Percentiles rank a stretch among this genome's conserved stretches.
These are phyloP conservation scores for Crossocerus cetratus DNA, from an alignment of 2,888 invertebrate species.

Conservation along the genomic window DNA sequence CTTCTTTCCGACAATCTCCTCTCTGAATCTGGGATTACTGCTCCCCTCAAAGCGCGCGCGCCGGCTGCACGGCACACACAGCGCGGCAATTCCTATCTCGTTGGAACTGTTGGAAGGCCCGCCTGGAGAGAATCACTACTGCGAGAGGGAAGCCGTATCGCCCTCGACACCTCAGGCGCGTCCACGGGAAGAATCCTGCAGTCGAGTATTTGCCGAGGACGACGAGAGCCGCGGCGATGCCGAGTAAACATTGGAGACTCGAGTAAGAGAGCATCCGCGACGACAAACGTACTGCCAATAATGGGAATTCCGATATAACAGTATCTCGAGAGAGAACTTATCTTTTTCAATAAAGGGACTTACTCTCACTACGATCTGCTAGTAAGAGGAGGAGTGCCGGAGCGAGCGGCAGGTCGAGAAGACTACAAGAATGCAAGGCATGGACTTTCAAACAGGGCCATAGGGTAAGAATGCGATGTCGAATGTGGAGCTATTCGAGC, in stretches of 20 bases:
- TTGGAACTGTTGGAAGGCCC: too few relatives aligned
- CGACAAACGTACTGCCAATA: too few relatives aligned
- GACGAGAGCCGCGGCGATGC: too few relatives aligned
- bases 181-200: too few relatives aligned
- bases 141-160: too few relatives aligned
- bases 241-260: too few relatives aligned
- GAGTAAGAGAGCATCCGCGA: too few relatives aligned
- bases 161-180: too few relatives aligned
- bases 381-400: slow-evolving; percentile 21
- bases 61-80: neutral
- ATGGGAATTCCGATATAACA: neutral
- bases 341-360: slow-evolving; percentile 22
- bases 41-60: neutral
- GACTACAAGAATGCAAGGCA: slow-evolving; percentile 32
- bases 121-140: too few relatives aligned
- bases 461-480: slow-evolving; percentile 17
- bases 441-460: slow-evolving; percentile 6
- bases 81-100: too few relatives aligned
- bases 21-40: slow-evolving; percentile 6
- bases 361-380: slow-evolving; percentile 5
- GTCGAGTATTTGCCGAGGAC: too few relatives aligned
- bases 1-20: neutral
- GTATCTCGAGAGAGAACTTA: neutral
- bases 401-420: slow-evolving; percentile 30
- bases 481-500: slow-evolving; percentile 35